Conservation (phyloP, 2,113 vertebrate genomes). For the Poicephalus meyeri region DNA sequence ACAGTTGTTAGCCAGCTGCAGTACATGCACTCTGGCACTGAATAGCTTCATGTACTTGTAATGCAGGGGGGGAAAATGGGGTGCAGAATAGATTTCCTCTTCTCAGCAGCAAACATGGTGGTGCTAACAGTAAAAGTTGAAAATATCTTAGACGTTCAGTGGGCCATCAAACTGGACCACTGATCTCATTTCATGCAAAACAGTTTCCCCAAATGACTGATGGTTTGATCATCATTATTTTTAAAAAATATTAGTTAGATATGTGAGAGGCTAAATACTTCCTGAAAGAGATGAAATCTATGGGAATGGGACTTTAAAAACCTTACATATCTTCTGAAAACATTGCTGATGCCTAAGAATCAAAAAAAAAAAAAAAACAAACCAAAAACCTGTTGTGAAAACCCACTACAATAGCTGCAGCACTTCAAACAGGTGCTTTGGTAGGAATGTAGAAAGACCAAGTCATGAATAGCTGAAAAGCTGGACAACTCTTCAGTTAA, state of each 20-base stretch:
- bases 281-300: neutral
- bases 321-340: neutral
- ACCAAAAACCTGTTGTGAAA: neutral
- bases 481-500: neutral
- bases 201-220: neutral
- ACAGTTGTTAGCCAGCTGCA: neutral
- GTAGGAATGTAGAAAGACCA: neutral
- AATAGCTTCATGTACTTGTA: neutral
- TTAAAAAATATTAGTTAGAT: neutral
- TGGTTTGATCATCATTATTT: neutral
- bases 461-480: neutral
- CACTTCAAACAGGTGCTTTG: neutral
- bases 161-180: neutral
- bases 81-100: neutral
- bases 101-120: neutral
- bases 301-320: neutral
- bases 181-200: neutral
- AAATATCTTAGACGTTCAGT: neutral
- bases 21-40: neutral
- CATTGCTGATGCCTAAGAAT: neutral
- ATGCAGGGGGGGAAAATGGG: neutral
- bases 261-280: neutral
- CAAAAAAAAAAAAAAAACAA: neutral
- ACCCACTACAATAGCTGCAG: neutral
- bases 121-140: neutral